phyloP scores from a whole-genome alignment of 2,888 invertebrate genomes.

The Sinodicranocentrus sp. region DNA sequence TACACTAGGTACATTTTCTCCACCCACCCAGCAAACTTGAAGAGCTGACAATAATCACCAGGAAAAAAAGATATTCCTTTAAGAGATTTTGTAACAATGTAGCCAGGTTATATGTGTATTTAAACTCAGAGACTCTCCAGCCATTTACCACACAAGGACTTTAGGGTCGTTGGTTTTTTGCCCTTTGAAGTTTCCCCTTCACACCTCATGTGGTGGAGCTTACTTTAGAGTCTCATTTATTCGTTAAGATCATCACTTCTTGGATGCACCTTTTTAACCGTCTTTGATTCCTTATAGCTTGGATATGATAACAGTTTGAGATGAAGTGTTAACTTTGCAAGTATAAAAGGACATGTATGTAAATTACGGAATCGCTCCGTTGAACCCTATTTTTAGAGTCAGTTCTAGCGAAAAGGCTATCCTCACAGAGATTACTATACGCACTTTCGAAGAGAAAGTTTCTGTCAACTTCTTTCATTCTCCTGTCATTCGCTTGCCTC shows the following conservation, averaged over 20 bases:
- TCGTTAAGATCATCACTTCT: too few relatives aligned
- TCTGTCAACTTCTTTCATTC: conserved; percentile 6
- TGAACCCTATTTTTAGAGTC: not conserved
- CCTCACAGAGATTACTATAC: conserved; percentile 1
- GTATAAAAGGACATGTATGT: too few relatives aligned
- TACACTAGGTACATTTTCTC: not conserved
- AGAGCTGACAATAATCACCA: conserved; percentile 11
- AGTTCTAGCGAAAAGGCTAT: too few relatives aligned
- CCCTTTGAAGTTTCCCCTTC: conserved; percentile 14
- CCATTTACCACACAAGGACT: not conserved
- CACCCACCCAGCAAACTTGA: not conserved
- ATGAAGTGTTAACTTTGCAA: too few relatives aligned
- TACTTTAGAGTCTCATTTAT: too few relatives aligned
- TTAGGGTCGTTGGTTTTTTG: not conserved
- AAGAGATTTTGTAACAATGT: not conserved
- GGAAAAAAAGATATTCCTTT: not conserved
- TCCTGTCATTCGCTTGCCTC: conserved; percentile 2
- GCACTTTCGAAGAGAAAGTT: not conserved
- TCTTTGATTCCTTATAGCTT: too few relatives aligned
- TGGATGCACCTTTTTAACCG: too few relatives aligned
- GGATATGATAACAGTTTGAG: too few relatives aligned
- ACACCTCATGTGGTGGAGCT: not conserved
- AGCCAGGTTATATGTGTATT: not conserved
- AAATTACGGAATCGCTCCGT: not conserved
- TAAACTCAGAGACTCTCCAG: too few relatives aligned